Conservation (phyloP, 2,797 vertebrate species). For the Labeo calbasu region DNA sequence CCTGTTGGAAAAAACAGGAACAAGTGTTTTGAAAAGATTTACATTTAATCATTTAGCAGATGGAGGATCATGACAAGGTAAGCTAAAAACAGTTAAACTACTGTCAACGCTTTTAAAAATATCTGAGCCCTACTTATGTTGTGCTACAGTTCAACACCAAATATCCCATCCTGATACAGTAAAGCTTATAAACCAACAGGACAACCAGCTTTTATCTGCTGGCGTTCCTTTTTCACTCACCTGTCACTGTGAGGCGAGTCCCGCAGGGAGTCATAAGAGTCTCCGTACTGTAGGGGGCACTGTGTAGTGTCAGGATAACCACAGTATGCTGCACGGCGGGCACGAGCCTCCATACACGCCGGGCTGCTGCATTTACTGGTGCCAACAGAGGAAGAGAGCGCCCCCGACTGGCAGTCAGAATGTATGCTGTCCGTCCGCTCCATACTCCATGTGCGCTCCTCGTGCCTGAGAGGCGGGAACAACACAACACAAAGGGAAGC, state of each 20-base stretch:
- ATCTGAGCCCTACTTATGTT: background rate
- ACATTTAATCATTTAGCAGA: background rate
- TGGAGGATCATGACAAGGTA: background rate
- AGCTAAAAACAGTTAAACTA: background rate
- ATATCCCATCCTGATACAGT: background rate
- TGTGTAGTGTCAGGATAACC: conserved; percentile 80
- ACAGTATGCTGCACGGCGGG: conserved; percentile 87
- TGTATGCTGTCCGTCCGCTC: conserved; percentile 93
- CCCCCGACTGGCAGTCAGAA: conserved; percentile 94
- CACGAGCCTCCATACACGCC: conserved; percentile 87
- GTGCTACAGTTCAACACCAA: background rate
- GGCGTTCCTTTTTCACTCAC: conserved; percentile 69
- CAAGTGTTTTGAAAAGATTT: background rate
- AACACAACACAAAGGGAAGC: background rate
- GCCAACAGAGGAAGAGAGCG: conserved; percentile 92
- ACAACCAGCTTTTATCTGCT: conserved; percentile 4
- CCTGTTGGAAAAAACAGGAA: background rate
- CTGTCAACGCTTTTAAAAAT: background rate
- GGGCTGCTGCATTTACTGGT: conserved; percentile 99
- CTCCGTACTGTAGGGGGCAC: conserved; percentile 84
- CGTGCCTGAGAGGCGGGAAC: conserved; percentile 78
- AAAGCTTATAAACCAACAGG: background rate
- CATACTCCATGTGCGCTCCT: conserved; percentile 97
- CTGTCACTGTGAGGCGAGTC: conserved; percentile 98
- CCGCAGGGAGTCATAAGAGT: conserved; percentile 92